A percentile compares a stretch with the other conserved stretches of the same genome.
These are phyloP conservation scores for Sanderia malayensis DNA, from an alignment of 30 jellyfish, hydroid and myxozoan genomes.

Conservation along the genomic window DNA sequence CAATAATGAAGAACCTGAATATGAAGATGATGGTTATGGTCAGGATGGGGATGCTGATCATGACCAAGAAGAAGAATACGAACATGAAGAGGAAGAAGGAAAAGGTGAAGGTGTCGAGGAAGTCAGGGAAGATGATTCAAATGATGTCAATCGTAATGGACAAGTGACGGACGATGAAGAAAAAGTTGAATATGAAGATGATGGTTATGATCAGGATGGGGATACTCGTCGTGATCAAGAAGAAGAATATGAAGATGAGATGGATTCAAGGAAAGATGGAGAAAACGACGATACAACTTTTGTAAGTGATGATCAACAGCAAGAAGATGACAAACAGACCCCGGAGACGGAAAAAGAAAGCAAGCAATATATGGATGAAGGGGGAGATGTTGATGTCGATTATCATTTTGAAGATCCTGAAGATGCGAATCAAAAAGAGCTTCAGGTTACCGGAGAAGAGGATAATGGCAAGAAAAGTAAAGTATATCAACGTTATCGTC, in stretches of 20 bases:
- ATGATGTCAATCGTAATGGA: too few species aligned
- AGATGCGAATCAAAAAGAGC: not conserved
- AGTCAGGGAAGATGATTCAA: too few species aligned
- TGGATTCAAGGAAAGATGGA: too few species aligned
- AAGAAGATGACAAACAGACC: too few species aligned
- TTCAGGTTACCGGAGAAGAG: too few species aligned
- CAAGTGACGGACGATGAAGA: too few species aligned
- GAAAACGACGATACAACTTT: too few species aligned
- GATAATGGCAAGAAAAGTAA: not conserved
- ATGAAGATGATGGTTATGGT: not conserved
- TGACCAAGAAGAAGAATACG: not conserved
- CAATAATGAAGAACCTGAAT: too few species aligned
- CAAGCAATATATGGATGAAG: not conserved
- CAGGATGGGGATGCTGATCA: not conserved
- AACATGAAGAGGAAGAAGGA: slow-evolving; percentile 8
- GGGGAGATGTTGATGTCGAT: not conserved
- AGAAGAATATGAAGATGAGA: slow-evolving; percentile 8
- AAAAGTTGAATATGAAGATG: too few species aligned
- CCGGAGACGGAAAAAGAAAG: not conserved
- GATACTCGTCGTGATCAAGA: not conserved
- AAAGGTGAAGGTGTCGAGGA: too few species aligned
- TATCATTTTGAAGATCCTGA: not conserved
- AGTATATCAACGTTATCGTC: not conserved
- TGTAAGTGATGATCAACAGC: too few species aligned
- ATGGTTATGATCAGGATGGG: not conserved